phyloP scores from a whole-genome alignment of 2,113 vertebrate genomes.

The Leucoraja erinaceus region DNA sequence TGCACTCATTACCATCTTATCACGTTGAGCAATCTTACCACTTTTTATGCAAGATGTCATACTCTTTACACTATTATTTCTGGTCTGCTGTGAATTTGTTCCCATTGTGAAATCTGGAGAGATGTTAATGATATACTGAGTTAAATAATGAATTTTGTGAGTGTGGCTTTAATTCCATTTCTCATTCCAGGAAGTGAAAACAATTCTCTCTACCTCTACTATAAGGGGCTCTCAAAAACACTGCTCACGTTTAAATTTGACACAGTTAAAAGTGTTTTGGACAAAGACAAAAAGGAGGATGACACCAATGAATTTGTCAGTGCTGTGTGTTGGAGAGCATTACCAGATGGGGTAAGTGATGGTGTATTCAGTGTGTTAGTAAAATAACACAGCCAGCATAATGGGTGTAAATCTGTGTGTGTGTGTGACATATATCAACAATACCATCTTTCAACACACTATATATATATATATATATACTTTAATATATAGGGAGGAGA shows the following conservation, averaged over 20 bases:
- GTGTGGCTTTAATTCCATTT: neutral
- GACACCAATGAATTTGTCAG: slow-evolving; percentile 98
- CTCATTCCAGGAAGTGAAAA: slow-evolving; percentile 85
- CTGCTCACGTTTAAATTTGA: slow-evolving; percentile 96
- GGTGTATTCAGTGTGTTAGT: neutral
- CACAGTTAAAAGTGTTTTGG: slow-evolving; percentile 95
- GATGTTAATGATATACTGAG: neutral
- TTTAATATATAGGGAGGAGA: too few species aligned
- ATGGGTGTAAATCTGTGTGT: neutral
- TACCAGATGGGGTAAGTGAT: slow-evolving; percentile 86
- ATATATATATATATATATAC: too few species aligned
- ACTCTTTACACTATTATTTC: neutral
- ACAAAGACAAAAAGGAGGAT: slow-evolving; percentile 96
- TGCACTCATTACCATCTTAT: too few species aligned
- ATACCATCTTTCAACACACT: too few species aligned
- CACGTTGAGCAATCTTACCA: too few species aligned
- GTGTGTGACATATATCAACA: too few species aligned
- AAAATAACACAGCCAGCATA: neutral
- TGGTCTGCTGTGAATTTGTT: neutral
- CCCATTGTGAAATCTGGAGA: neutral
- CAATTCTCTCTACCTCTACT: slow-evolving; percentile 96
- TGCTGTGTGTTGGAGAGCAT: slow-evolving; percentile 92
- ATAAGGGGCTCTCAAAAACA: slow-evolving; percentile 98
- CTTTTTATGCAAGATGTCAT: neutral
- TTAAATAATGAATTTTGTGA: neutral